phyloP scores from a whole-genome alignment of 2,113 vertebrate genomes.

The Athene noctua region DNA sequence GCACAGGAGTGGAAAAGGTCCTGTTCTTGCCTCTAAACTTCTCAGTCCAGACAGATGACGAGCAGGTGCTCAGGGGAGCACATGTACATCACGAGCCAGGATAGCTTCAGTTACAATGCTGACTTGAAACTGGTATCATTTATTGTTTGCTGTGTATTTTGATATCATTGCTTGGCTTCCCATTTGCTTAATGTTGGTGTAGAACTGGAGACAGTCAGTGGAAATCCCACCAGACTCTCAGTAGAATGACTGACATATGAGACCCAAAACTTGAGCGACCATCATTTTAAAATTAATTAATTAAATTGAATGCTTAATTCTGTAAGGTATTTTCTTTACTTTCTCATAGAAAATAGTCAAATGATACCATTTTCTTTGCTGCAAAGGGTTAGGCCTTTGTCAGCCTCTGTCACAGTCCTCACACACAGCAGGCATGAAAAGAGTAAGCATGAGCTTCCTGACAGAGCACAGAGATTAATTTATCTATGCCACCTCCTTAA shows the following conservation, averaged over 20 bases:
- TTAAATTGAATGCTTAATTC: background rate
- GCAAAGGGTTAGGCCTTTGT: background rate
- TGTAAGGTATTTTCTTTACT: background rate
- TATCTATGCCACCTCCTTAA: slow-evolving; percentile 55
- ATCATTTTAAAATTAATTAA: no score
- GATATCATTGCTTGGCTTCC: background rate
- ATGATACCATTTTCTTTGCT: background rate
- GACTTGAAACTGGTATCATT: background rate
- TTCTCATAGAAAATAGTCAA: background rate
- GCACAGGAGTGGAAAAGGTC: background rate
- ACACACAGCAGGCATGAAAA: slow-evolving; percentile 18
- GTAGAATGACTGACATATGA: background rate
- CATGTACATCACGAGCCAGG: background rate
- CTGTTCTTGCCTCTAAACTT: background rate
- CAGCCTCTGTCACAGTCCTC: background rate
- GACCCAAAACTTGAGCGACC: background rate
- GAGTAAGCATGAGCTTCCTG: slow-evolving; percentile 43
- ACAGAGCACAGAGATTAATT: slow-evolving; percentile 59
- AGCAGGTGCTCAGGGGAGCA: background rate
- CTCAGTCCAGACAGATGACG: background rate
- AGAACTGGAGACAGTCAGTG: background rate
- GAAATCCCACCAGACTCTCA: background rate
- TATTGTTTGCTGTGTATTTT: background rate
- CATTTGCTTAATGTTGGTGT: background rate
- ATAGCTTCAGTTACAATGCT: background rate